Base-by-base conservation (phyloP, 2,113 vertebrate genomes). In the Rutilus rutilus region DNA sequence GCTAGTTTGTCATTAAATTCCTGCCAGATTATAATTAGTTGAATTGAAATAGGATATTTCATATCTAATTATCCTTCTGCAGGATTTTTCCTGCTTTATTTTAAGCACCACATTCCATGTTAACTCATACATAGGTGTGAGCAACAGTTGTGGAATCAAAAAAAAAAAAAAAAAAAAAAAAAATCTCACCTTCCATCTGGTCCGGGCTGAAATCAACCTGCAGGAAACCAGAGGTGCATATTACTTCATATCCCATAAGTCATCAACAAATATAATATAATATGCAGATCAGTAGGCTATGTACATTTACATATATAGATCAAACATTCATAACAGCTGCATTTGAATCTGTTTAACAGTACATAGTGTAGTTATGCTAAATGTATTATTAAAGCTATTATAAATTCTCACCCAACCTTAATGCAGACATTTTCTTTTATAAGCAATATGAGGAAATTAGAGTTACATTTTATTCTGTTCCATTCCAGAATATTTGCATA, bases 181-280 rank as follows among this genome's bases (percentile, higher is more conserved):
- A 25, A 6, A 25, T 62, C 93, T 90, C 86, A 95, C 94, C 94
- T 11, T 95, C 95, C 87, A 94, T 42, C 93, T 95, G 94, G 90
- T 95, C 95, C 86, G 89, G 65, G 82, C 57, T 92, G 93, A 95
- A 95, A 30, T 94, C 92, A 25, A 95, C 65, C 94, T 95, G 86
- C 64, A 89, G 88, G 42, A 81, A 85, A 88, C 73, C 39, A 82
- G 11, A 54, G 17, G 8, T 57, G 12, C 15, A 19, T 30, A 54
- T 77, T 33, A 77, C 30, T 74, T 2, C n/a, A n/a, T 33, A 11
- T 77, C 1, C 25, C 47, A 77, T 33, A 77, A 77, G 9, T 54
- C 17, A 69, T 36, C 36, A 4, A 27, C 65, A 54, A 30, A 33
- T 1, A 54, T 77, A 15, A 45, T 25, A 15, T 74, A 45, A 7